Conservation (phyloP, 2,888 invertebrate species). For the Cantharis flavilabris region DNA sequence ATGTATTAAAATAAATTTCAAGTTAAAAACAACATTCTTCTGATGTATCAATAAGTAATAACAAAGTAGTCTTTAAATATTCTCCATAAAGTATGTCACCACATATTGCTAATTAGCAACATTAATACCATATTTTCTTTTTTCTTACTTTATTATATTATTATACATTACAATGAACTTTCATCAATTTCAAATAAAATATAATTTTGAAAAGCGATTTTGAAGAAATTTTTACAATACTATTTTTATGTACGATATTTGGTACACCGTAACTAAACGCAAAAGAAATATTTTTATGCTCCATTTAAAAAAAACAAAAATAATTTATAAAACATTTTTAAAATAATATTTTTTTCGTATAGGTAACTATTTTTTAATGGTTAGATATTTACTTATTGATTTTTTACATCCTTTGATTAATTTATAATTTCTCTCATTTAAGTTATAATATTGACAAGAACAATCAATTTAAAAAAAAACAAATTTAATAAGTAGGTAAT, state of each 20-base stretch:
- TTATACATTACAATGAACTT: not conserved
- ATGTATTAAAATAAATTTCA: not conserved
- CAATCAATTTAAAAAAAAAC: too few relatives aligned
- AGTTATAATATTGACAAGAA: too few relatives aligned
- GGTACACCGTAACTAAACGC: too few relatives aligned
- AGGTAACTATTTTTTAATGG: too few relatives aligned
- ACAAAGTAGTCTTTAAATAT: not conserved
- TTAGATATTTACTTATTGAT: too few relatives aligned
- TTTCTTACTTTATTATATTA: not conserved
- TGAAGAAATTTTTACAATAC: not conserved
- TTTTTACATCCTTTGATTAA: too few relatives aligned
- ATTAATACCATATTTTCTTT: not conserved
- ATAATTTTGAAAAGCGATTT: not conserved
- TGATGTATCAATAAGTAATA: not conserved
- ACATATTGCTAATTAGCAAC: not conserved
- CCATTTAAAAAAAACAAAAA: not conserved
- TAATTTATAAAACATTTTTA: not conserved
- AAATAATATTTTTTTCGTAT: too few relatives aligned
- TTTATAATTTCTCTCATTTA: too few relatives aligned
- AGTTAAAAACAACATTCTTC: not conserved
- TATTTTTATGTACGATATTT: too few relatives aligned
- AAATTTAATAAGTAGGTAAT: not conserved
- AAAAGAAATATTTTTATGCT: too few relatives aligned
- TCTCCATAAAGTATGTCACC: not conserved
- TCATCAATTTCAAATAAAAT: not conserved